Base-by-base conservation (phyloP, 1,140 invertebrate genomes). In the Apocrypta bakeri region DNA sequence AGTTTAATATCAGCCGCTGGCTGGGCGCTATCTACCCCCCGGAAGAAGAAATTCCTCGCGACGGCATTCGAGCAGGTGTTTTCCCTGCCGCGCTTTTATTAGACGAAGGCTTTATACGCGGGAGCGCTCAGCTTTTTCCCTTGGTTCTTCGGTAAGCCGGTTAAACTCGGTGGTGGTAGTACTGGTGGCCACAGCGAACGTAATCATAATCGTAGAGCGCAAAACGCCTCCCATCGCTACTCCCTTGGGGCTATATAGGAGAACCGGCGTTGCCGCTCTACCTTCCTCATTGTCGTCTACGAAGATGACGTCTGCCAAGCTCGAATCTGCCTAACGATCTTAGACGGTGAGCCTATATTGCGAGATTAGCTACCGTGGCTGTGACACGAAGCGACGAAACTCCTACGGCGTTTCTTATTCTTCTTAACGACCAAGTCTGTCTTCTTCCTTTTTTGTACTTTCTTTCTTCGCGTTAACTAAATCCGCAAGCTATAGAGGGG, bases 301-400 rank as follows among this genome's bases (percentile, higher is more conserved):
- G 73, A 7, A 7, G 48, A n/a, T 56, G 48, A 56, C 48, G 48
- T 76, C 48, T 25, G 63, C 29, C 56, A 69, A 27, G 33, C 63
- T 56, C 48, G 42, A 69, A 48, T 82, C 81, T 75, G 40, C 79
- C 72, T 84, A 61, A 42, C 31, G 31, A 83, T 73, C 63, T 48
- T 31, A 56, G 48, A 56, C 3, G 48, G 48, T 6, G 21, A 21
- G 3, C 48, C 1, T 42, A 42, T 42, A 42, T 12, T 12, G 40
- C 48, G 2, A 21, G 48, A 56, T 56, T 56, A 56, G 48, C 9
- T 37, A 37, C 33, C 2, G 3, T 4, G 33, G 9, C 17, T 21
- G 48, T 4, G 21, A 48, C 42, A 17, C 42, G 42, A 42, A 12
- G 12, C 40, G 11, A 42, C 40, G 40, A 42, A 42, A 42, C n/a